phyloP scores from a whole-genome alignment of 2,888 invertebrate genomes.

The Rhagium mordax region DNA sequence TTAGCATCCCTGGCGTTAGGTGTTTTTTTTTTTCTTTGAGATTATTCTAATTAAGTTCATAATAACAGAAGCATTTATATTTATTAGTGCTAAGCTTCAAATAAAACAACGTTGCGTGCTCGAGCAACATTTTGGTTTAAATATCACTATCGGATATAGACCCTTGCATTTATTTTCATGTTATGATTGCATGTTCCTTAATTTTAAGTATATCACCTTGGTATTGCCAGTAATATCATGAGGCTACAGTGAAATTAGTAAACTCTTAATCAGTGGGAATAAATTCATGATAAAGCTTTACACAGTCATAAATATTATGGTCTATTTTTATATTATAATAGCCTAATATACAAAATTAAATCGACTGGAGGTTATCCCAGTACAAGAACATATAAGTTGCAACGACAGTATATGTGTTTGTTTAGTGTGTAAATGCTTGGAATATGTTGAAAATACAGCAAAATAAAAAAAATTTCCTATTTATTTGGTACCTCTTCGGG shows the following conservation, averaged over 20 bases:
- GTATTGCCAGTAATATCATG: not conserved
- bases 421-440: not conserved
- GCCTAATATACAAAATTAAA: not conserved
- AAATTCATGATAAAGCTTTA: not conserved
- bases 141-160: slow-evolving; percentile 24
- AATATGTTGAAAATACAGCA: not conserved
- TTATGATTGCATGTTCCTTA: slow-evolving; percentile 13
- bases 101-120: slow-evolving; percentile 17
- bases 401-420: too few relatives aligned
- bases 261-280: not conserved
- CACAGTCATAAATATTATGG: not conserved
- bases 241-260: slow-evolving; percentile 1
- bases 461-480: too few relatives aligned
- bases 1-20: not conserved
- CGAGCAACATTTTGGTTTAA: not conserved
- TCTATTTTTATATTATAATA: not conserved
- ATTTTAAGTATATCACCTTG: slow-evolving; percentile 7
- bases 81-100: not conserved
- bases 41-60: not conserved
- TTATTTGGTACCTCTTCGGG: too few relatives aligned
- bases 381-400: too few relatives aligned
- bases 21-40: not conserved
- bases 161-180: slow-evolving; percentile 16
- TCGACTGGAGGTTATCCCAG: too few relatives aligned
- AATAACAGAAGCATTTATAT: not conserved